Conservation (phyloP, 2,797 vertebrate species). For the Cetoscarus ocellatus region DNA sequence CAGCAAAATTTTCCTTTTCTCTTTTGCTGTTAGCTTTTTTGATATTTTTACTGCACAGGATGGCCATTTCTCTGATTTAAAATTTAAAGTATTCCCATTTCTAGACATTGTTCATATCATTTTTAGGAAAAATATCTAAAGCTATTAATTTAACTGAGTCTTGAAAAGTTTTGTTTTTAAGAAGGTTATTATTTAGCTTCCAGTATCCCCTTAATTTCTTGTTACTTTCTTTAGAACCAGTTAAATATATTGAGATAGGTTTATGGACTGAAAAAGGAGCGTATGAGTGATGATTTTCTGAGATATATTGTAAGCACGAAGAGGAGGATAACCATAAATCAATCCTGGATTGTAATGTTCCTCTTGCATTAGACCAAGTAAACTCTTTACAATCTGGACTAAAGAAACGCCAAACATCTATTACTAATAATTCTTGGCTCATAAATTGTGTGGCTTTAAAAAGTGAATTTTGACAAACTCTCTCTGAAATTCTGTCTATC, state of each 20-base stretch:
- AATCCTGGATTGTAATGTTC: too few species aligned
- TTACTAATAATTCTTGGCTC: neutral
- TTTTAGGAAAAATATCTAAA: neutral
- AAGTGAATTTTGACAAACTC: neutral
- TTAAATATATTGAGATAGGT: neutral
- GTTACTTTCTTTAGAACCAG: neutral
- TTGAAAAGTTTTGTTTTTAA: conserved; percentile 3
- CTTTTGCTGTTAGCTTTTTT: neutral
- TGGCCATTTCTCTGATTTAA: neutral
- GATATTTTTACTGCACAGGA: neutral
- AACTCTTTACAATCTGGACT: neutral
- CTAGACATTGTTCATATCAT: neutral
- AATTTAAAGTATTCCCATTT: conserved; percentile 5
- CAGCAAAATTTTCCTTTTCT: neutral
- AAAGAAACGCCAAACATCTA: neutral
- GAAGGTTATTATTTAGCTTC: conserved; percentile 2
- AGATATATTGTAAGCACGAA: too few species aligned
- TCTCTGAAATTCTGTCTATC: neutral
- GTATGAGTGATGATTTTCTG: neutral
- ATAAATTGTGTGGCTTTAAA: neutral
- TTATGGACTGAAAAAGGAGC: neutral
- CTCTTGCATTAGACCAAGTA: neutral
- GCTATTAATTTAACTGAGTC: neutral
- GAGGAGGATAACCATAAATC: too few species aligned
- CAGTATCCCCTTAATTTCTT: neutral